A percentile compares a stretch with the other conserved stretches of the same genome.
Evolutionary conservation across 2,797 vertebrate genomes (phyloP).

Genomic region (Sebastiscus albofasciatus): DNA sequence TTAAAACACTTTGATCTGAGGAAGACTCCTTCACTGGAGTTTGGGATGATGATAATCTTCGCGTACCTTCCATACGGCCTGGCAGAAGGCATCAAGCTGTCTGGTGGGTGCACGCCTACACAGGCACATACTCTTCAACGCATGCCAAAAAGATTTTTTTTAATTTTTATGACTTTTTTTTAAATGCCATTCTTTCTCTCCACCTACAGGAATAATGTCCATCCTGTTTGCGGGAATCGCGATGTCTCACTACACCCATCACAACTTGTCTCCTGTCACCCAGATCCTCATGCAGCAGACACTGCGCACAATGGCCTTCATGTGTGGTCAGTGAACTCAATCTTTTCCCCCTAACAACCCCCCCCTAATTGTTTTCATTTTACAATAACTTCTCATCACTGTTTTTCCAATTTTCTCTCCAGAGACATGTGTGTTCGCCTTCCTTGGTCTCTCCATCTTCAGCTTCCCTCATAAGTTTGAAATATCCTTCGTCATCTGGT

Average conservation of each 20-base stretch:
- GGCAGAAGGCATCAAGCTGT: constrained; percentile 96
- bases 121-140: not conserved
- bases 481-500: constrained; percentile 99
- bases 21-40: constrained; percentile 97
- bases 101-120: constrained; percentile 81
- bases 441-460: constrained; percentile 98
- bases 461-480: constrained; percentile 99
- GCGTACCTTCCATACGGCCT: constrained; percentile 98
- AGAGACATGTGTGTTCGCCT: constrained; percentile 99
- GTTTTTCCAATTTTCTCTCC: constrained; percentile 31
- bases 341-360: not conserved
- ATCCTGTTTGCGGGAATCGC: constrained; percentile 98
- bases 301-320: constrained; percentile 94
- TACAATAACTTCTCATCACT: not conserved
- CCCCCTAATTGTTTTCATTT: not conserved
- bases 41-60: constrained; percentile 99
- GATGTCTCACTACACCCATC: constrained; percentile 99
- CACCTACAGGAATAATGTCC: constrained; percentile 93
- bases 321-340: constrained; percentile 89
- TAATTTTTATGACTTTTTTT: not conserved
- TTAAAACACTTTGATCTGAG: constrained; percentile 97
- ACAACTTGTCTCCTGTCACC: constrained; percentile 97
- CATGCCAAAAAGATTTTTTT: not conserved
- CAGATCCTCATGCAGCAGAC: constrained; percentile 99
- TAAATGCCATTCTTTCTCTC: not conserved